A percentile compares a stretch with the other conserved stretches of the same genome.
phyloP scores from a whole-genome alignment of 2,113 vertebrate species.

The Myodes glareolus region DNA sequence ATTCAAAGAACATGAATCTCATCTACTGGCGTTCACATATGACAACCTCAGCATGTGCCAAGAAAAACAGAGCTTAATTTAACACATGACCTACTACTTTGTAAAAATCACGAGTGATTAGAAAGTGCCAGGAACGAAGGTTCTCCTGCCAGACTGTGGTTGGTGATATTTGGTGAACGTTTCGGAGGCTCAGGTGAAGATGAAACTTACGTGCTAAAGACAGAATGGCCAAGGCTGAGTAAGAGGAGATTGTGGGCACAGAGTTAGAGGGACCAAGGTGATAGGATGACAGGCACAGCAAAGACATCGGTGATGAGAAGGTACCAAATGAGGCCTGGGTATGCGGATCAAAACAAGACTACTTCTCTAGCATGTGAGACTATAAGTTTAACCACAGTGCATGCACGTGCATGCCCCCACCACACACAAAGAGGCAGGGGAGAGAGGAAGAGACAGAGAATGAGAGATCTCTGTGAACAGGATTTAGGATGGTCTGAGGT shows the following conservation, averaged over 20 bases:
- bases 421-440: too few relatives aligned
- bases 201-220: neutral
- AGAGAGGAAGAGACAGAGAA: neutral
- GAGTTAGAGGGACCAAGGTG: neutral
- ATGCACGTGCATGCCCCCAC: neutral
- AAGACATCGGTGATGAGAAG: neutral
- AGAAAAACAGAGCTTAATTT: slow-evolving; percentile 7
- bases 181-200: neutral
- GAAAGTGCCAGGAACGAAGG: neutral
- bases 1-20: neutral
- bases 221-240: neutral
- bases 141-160: neutral
- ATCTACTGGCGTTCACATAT: slow-evolving; percentile 3
- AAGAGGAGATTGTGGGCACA: neutral
- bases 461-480: neutral
- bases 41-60: neutral
- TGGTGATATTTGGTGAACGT: neutral
- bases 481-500: neutral
- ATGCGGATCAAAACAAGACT: neutral
- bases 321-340: neutral
- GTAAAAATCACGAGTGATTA: neutral
- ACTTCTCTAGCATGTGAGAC: neutral
- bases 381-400: neutral
- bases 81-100: neutral
- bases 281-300: neutral